Percentiles rank a stretch among this genome's conserved stretches.
phyloP scores from a whole-genome alignment of 2,888 invertebrate species.

The Nysson spinosus region DNA sequence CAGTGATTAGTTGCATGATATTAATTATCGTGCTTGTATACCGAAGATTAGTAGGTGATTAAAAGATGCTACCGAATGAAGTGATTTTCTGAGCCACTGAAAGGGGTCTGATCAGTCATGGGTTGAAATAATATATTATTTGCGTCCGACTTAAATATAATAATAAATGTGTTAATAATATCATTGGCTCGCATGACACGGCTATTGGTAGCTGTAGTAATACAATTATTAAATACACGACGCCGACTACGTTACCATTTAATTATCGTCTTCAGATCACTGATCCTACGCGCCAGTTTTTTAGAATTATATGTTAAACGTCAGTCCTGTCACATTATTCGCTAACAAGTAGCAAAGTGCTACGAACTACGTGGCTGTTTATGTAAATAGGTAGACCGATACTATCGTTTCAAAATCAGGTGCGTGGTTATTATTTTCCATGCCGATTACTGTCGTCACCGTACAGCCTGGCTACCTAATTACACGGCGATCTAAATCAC shows the following conservation, averaged over 20 bases:
- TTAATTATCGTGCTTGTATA: not conserved
- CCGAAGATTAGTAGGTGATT: no score
- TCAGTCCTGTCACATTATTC: conserved; percentile 30
- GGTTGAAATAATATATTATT: no score
- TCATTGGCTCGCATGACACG: no score
- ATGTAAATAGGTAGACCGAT: conserved; percentile 35
- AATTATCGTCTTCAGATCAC: conserved; percentile 14
- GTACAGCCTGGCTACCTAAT: conserved; percentile 37
- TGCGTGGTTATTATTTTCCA: conserved; percentile 17
- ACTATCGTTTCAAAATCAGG: conserved; percentile 31
- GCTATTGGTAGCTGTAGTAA: no score
- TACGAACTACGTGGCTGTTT: conserved; percentile 26
- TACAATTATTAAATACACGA: no score
- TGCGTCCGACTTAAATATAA: no score
- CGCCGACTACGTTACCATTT: no score
- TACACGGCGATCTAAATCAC: conserved; percentile 22
- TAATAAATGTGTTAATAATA: no score
- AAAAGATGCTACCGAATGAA: no score
- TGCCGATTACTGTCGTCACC: conserved; percentile 20
- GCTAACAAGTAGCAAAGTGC: conserved; percentile 25
- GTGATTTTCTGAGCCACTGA: no score
- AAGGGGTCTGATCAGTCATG: no score
- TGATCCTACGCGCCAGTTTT: conserved; percentile 24
- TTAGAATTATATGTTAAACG: conserved; percentile 33
- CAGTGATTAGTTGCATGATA: not conserved